These are phyloP conservation scores for Copidosoma floridanum DNA, from an alignment of 1,140 invertebrate species.

Conservation along the genomic window DNA sequence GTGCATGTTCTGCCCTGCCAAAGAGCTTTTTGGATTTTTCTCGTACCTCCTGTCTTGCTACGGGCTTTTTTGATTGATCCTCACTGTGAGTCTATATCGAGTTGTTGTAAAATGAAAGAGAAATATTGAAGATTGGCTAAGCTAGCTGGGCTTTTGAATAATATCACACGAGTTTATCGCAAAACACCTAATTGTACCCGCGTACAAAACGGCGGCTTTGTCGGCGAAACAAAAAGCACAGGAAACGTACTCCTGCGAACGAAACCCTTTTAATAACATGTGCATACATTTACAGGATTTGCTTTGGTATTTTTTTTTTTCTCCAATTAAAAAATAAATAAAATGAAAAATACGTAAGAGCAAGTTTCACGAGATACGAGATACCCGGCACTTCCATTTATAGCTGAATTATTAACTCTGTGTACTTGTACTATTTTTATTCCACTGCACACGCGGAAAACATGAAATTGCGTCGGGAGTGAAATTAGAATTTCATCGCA, in stretches of 20 bases:
- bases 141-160: too few species aligned
- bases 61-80: too few species aligned
- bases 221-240: not conserved
- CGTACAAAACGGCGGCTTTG: too few species aligned
- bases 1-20: too few species aligned
- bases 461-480: not conserved
- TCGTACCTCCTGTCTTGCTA: too few species aligned
- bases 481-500: slow-evolving; percentile 10
- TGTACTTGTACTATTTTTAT: not conserved
- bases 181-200: too few species aligned
- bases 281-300: not conserved
- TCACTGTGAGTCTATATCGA: too few species aligned
- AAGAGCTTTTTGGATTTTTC: too few species aligned
- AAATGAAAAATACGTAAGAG: not conserved
- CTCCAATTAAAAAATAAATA: slow-evolving; percentile 7
- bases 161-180: too few species aligned
- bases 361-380: not conserved
- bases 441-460: not conserved
- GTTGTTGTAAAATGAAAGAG: too few species aligned
- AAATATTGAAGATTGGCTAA: too few species aligned
- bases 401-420: not conserved
- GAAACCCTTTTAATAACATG: not conserved
- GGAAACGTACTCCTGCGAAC: not conserved
- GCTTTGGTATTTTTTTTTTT: not conserved
- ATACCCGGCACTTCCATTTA: too few species aligned